These are phyloP conservation scores for Eupithecia abbreviata DNA, from an alignment of 2,888 invertebrate species.

Conservation along the genomic window DNA sequence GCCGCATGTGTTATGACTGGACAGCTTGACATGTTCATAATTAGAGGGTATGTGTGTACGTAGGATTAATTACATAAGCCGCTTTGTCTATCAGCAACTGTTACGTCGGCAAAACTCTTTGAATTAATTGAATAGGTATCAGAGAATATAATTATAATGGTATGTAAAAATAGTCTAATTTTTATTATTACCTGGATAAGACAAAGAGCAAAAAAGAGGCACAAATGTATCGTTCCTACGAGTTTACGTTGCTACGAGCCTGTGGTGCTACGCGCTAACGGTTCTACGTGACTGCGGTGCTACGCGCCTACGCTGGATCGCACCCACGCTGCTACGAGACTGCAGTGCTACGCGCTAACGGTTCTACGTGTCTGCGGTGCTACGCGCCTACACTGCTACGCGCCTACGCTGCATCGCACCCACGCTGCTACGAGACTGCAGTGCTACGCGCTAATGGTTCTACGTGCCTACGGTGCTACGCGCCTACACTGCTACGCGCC, in stretches of 20 bases:
- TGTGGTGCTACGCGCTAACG: not conserved
- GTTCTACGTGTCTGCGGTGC: too few relatives aligned
- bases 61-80: slow-evolving; percentile 40
- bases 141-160: too few relatives aligned
- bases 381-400: not conserved
- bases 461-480: too few relatives aligned
- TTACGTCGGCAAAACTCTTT: not conserved
- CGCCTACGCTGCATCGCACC: not conserved
- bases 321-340: too few relatives aligned
- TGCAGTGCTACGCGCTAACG: too few relatives aligned
- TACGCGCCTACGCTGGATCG: not conserved
- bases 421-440: too few relatives aligned
- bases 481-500: too few relatives aligned
- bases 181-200: not conserved
- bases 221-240: not conserved
- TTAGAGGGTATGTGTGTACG: slow-evolving; percentile 32
- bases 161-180: too few relatives aligned
- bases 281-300: not conserved
- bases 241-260: not conserved
- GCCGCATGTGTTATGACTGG: slow-evolving; percentile 30
- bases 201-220: not conserved
- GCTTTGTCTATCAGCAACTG: slow-evolving; percentile 12
- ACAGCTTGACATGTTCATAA: slow-evolving; percentile 43
- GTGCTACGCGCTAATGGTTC: too few relatives aligned
- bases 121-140: not conserved